A percentile compares a stretch with the other conserved stretches of the same genome.
phyloP scores from a whole-genome alignment of 2,113 vertebrate genomes.

The Glaucomys volans region DNA sequence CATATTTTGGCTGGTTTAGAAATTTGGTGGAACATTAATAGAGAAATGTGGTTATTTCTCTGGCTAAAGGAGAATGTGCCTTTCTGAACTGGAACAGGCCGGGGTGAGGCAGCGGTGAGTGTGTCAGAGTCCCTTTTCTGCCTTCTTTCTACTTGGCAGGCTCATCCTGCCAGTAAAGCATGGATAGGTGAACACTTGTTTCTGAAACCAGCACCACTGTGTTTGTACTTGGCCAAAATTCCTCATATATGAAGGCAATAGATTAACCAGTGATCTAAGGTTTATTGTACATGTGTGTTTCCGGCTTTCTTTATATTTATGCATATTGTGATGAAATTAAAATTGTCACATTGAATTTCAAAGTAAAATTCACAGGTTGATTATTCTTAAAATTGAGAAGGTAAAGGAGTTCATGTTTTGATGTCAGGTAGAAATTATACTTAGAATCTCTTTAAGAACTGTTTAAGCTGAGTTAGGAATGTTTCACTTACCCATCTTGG shows the following conservation, averaged over 20 bases:
- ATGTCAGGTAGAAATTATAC: neutral
- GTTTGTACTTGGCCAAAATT: neutral
- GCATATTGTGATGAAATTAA: neutral
- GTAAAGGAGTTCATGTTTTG: neutral
- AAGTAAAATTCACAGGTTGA: neutral
- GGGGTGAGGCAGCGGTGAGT: neutral
- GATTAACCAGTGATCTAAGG: neutral
- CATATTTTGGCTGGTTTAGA: slow-evolving; percentile 11
- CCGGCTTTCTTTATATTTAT: neutral
- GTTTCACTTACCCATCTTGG: neutral
- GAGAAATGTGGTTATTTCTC: neutral
- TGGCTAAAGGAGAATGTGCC: neutral
- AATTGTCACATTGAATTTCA: neutral
- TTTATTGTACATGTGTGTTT: neutral
- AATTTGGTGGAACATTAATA: neutral
- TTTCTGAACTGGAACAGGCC: neutral
- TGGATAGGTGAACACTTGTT: neutral
- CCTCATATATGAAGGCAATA: neutral
- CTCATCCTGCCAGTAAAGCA: neutral
- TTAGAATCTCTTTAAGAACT: neutral
- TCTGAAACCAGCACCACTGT: neutral
- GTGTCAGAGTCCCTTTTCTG: neutral
- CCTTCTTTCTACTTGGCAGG: neutral
- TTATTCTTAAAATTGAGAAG: neutral
- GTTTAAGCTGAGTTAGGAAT: neutral